phyloP scores from a whole-genome alignment of 2,797 vertebrate genomes.

The Neosalanx taihuensis region DNA sequence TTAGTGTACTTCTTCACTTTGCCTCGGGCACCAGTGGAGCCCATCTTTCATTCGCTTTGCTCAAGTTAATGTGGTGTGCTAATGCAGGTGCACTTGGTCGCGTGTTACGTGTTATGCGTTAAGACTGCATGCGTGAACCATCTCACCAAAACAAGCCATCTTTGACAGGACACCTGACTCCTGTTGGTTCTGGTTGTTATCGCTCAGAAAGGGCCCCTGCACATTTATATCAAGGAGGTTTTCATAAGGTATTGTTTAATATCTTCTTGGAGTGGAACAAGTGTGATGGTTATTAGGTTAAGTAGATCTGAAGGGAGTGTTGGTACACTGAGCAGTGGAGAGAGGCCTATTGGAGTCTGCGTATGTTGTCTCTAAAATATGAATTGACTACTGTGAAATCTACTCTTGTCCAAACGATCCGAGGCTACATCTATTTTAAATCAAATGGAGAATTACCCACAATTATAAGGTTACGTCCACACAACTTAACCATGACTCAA shows the following conservation, averaged over 20 bases:
- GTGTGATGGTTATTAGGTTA: not conserved
- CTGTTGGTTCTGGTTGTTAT: not conserved
- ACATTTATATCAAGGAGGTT: not conserved
- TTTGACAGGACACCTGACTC: not conserved
- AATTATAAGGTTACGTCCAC: not conserved
- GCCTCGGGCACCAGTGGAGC: slow-evolving; percentile 65
- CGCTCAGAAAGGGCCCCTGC: not conserved
- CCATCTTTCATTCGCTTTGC: slow-evolving; percentile 72
- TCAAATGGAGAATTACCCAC: not conserved
- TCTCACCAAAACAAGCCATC: not conserved
- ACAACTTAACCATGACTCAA: slow-evolving; percentile 13
- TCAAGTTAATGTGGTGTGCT: slow-evolving; percentile 74
- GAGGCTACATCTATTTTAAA: no score
- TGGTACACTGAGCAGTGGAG: not conserved
- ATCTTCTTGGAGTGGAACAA: not conserved
- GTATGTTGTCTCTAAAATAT: no score
- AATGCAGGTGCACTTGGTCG: slow-evolving; percentile 64
- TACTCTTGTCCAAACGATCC: no score
- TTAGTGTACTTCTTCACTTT: slow-evolving; percentile 72
- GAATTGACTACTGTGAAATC: not conserved
- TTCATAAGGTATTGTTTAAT: not conserved
- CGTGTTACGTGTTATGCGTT: slow-evolving; percentile 61
- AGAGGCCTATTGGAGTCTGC: not conserved
- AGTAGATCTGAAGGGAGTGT: not conserved
- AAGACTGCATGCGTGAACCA: slow-evolving; percentile 31